A percentile compares a stretch with the other conserved stretches of the same genome.
Conservation (phyloP, 2,113 vertebrate genomes). For the Pseudolaguvia tuberculata region DNA sequence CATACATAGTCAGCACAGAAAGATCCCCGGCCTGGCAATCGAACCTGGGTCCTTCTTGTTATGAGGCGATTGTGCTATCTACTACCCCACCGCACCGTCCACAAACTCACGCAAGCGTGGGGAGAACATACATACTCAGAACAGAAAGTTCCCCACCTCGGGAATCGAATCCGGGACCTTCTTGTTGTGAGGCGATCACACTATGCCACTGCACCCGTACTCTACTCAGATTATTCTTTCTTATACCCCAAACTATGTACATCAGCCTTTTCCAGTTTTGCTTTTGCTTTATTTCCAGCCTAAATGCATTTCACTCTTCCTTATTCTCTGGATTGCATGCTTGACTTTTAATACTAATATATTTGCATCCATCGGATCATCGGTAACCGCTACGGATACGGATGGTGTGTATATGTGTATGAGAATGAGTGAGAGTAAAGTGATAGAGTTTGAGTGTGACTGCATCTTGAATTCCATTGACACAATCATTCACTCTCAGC, state of each 20-base stretch:
- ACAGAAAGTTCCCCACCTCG: too few relatives aligned
- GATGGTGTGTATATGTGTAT: not conserved
- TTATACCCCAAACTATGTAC: not conserved
- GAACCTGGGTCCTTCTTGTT: too few relatives aligned
- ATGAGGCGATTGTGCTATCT: too few relatives aligned
- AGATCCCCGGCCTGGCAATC: too few relatives aligned
- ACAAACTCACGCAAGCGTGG: too few relatives aligned
- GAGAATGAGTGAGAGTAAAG: not conserved
- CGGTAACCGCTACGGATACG: not conserved
- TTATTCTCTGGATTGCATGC: not conserved
- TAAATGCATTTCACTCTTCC: not conserved
- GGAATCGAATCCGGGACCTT: too few relatives aligned
- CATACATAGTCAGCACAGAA: too few relatives aligned
- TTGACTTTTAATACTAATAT: not conserved
- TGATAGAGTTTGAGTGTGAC: conserved; percentile 9
- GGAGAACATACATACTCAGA: too few relatives aligned
- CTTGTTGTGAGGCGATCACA: too few relatives aligned
- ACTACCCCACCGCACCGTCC: too few relatives aligned
- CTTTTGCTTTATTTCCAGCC: not conserved
- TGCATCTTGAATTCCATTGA: conserved; percentile 14
- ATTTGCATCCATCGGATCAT: not conserved
- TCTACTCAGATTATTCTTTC: not conserved
- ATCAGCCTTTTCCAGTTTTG: too few relatives aligned
- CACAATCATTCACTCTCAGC: conserved; percentile 17
- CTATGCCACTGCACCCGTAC: too few relatives aligned